phyloP scores from a whole-genome alignment of 2,113 vertebrate genomes.

The Junco hyemalis region DNA sequence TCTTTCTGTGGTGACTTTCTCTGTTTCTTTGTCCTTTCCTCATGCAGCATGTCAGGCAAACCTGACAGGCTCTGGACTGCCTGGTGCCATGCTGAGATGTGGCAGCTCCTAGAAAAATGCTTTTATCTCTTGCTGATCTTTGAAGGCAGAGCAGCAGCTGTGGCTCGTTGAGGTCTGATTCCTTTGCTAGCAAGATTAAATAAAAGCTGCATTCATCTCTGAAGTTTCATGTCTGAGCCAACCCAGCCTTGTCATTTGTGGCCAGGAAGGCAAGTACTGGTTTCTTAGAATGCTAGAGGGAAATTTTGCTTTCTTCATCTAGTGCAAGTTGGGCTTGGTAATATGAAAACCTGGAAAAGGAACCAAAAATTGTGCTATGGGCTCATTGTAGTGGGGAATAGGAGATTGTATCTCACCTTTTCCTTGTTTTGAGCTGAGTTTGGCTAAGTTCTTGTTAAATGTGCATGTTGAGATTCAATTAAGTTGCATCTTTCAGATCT shows the following conservation, averaged over 20 bases:
- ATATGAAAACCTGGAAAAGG: not conserved
- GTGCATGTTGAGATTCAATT: not conserved
- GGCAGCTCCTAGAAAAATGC: not conserved
- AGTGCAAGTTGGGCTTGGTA: not conserved
- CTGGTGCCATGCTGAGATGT: not conserved
- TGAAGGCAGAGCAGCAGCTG: not conserved
- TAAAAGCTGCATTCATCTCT: not conserved
- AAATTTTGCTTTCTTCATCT: conserved; percentile 26
- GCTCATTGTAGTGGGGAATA: not conserved
- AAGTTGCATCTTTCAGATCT: not conserved
- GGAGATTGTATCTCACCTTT: not conserved
- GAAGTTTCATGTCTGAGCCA: not conserved
- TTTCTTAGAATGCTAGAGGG: conserved; percentile 37
- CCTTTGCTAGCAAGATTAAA: not conserved
- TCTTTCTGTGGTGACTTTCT: not conserved
- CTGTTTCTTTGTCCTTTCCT: not conserved
- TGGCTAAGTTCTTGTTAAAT: not conserved
- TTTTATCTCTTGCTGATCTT: not conserved
- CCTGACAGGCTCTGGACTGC: not conserved
- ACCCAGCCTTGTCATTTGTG: not conserved
- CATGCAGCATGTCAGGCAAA: not conserved
- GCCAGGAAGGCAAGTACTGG: not conserved
- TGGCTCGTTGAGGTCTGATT: not conserved
- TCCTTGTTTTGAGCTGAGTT: not conserved
- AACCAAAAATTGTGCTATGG: not conserved